Percentiles rank a stretch among this genome's conserved stretches.
These are phyloP conservation scores for Lindbergichthys nudifrons DNA, from an alignment of 2,797 vertebrate species.

Conservation along the genomic window DNA sequence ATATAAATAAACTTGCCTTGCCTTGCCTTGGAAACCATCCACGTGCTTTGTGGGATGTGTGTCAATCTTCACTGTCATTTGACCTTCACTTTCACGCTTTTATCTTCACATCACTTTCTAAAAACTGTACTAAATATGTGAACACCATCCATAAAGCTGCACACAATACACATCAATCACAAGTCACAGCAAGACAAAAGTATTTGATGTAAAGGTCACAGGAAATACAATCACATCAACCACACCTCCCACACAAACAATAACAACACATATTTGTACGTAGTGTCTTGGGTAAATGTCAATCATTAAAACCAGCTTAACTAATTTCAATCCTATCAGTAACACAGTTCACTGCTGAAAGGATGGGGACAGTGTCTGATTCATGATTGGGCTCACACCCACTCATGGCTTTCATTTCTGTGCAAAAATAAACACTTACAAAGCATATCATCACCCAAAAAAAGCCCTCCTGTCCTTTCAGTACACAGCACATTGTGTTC, in stretches of 20 bases:
- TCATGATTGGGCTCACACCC: slow-evolving; percentile 44
- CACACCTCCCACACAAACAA: slow-evolving; percentile 4
- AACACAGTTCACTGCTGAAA: slow-evolving; percentile 18
- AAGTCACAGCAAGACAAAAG: background rate
- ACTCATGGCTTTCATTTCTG: slow-evolving; percentile 44
- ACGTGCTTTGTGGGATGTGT: slow-evolving; percentile 2
- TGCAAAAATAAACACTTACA: slow-evolving; percentile 52
- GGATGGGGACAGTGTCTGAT: slow-evolving; percentile 41
- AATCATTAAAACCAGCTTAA: slow-evolving; percentile 40
- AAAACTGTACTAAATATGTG: background rate
- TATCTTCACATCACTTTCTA: background rate
- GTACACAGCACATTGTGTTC: slow-evolving; percentile 19
- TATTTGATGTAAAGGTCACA: background rate
- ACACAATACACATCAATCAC: background rate
- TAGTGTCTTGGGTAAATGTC: slow-evolving; percentile 17
- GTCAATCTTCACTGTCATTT: slow-evolving; percentile 9
- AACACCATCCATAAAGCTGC: background rate
- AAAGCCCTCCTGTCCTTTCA: slow-evolving; percentile 12
- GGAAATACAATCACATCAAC: background rate
- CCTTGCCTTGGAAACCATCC: slow-evolving; percentile 14
- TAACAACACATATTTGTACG: background rate
- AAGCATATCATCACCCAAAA: slow-evolving; percentile 31
- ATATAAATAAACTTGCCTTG: no score
- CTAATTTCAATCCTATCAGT: slow-evolving; percentile 3
- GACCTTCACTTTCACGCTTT: background rate